Evolutionary conservation across 2,113 vertebrate species (phyloP).

Genomic region (Apteryx mantelli): DNA sequence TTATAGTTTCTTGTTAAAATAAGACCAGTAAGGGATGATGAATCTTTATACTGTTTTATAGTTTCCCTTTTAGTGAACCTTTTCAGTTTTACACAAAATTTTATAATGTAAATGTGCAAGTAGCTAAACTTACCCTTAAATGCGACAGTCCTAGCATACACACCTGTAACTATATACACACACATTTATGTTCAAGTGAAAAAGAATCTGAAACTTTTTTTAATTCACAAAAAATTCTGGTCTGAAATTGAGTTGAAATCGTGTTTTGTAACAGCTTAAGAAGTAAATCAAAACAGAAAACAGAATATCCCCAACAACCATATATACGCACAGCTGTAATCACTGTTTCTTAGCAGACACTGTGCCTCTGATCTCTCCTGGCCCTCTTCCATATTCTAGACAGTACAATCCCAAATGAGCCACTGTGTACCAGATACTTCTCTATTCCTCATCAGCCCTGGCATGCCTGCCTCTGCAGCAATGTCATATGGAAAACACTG

Average conservation of each 20-base stretch:
- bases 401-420: neutral
- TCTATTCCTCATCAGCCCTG: neutral
- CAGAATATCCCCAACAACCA: neutral
- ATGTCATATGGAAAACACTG: neutral
- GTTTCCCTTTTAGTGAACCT: conserved; percentile 29
- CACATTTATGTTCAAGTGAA: neutral
- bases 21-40: conserved; percentile 33
- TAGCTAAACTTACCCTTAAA: neutral
- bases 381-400: conserved; percentile 44
- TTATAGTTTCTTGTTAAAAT: conserved; percentile 69
- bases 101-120: conserved; percentile 30
- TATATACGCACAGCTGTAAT: neutral
- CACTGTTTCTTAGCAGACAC: neutral
- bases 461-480: neutral
- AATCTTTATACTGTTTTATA: conserved; percentile 44
- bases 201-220: neutral
- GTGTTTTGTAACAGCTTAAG: neutral
- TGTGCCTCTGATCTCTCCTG: conserved; percentile 27
- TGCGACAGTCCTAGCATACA: neutral
- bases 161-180: neutral
- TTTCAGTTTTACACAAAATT: conserved; percentile 34
- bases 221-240: neutral
- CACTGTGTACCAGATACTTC: neutral
- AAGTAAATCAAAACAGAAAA: conserved; percentile 33
- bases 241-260: neutral